Evolutionary conservation across 2,113 vertebrate genomes (phyloP).

Genomic region (Menidia beryllina): DNA sequence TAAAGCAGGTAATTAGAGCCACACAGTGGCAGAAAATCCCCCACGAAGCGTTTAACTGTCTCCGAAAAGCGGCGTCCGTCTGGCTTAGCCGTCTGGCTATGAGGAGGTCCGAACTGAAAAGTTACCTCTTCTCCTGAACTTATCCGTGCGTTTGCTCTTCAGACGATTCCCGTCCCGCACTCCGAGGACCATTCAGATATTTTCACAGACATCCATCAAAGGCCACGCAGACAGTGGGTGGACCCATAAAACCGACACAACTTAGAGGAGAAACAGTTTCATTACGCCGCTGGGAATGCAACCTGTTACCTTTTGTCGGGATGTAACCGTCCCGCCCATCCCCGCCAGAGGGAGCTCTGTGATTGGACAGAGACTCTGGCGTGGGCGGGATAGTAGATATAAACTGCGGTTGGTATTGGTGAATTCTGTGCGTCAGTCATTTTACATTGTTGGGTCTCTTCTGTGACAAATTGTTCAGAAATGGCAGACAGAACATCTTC

Average conservation of each 20-base stretch:
- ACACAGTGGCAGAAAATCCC: neutral
- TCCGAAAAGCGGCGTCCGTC: conserved; percentile 27
- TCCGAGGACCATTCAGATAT: neutral
- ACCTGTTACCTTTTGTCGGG: conserved; percentile 85
- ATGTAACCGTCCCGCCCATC: conserved; percentile 70
- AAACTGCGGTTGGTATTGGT: conserved; percentile 52
- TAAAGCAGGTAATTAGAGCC: neutral
- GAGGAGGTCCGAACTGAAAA: conserved; percentile 30
- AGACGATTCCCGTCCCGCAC: neutral
- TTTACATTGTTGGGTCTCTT: neutral
- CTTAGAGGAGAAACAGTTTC: conserved; percentile 52
- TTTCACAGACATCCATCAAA: conserved; percentile 28
- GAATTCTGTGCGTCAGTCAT: conserved; percentile 13
- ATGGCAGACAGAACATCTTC: neutral
- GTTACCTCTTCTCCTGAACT: conserved; percentile 60
- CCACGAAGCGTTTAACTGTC: conserved; percentile 2
- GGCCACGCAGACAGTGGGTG: neutral
- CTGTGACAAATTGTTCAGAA: neutral
- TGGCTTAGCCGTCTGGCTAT: conserved; percentile 35
- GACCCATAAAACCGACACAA: conserved; percentile 14
- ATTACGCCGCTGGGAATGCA: conserved; percentile 57
- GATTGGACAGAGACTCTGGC: conserved; percentile 60
- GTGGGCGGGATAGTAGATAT: conserved; percentile 38
- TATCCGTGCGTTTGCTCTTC: conserved; percentile 20
- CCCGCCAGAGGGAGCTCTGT: neutral